Evolutionary conservation across 2,797 vertebrate genomes (phyloP).

Genomic region (Hapalemur alaotrensis): DNA sequence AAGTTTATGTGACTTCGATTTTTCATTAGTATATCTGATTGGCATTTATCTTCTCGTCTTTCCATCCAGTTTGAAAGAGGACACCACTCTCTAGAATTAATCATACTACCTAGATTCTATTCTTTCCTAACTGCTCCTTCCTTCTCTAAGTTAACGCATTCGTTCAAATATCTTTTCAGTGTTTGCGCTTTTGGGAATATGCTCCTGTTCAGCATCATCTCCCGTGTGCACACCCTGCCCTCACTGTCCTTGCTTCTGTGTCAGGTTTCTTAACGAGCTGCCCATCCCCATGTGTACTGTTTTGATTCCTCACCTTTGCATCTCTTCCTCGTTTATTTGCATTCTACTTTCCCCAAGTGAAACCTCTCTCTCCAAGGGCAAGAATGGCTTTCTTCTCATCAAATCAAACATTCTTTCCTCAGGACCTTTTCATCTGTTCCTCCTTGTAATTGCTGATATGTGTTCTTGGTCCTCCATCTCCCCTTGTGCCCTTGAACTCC

Average conservation of each 20-base stretch:
- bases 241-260: not conserved
- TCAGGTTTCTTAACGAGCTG: not conserved
- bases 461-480: not conserved
- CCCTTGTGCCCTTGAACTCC: not conserved
- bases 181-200: not conserved
- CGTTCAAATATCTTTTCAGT: not conserved
- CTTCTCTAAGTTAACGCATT: not conserved
- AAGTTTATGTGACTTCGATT: not conserved
- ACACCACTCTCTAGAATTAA: not conserved
- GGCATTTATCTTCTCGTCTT: not conserved
- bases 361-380: not conserved
- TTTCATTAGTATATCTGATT: not conserved
- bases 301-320: not conserved
- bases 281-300: not conserved
- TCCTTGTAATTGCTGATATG: not conserved
- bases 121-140: not conserved
- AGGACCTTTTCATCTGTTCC: not conserved
- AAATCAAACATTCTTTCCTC: not conserved
- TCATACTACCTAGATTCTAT: not conserved
- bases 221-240: not conserved
- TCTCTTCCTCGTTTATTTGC: not conserved
- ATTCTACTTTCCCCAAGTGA: not conserved
- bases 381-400: not conserved
- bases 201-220: not conserved
- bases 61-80: not conserved